phyloP scores from a whole-genome alignment of 2,888 invertebrate genomes.

The Didymodactylos carnosus region DNA sequence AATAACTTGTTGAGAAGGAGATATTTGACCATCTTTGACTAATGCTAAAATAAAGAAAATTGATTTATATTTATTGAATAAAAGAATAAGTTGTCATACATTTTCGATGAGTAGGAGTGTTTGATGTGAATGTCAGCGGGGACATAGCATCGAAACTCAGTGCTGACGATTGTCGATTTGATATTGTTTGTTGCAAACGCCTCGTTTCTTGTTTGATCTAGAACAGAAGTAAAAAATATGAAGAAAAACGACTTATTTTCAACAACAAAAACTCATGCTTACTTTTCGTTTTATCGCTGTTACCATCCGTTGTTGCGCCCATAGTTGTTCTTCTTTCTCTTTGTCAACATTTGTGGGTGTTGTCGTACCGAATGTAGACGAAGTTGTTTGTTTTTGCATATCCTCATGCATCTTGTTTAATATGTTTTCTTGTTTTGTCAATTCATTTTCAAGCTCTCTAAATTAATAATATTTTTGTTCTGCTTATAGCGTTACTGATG shows the following conservation, averaged over 20 bases:
- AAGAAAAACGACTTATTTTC: not conserved
- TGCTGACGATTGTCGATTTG: not conserved
- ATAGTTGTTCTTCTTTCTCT: conserved; percentile 5
- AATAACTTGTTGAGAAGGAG: not conserved
- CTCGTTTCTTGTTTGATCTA: not conserved
- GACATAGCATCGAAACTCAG: too few species aligned
- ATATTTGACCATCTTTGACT: too few species aligned
- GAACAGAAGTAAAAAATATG: not conserved
- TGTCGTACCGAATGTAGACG: not conserved
- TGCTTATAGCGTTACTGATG: not conserved
- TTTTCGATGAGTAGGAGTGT: too few species aligned
- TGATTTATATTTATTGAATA: not conserved
- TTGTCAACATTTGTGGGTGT: not conserved
- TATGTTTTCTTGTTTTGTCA: not conserved
- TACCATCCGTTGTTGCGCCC: conserved; percentile 7
- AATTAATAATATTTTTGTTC: not conserved
- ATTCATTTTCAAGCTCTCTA: not conserved
- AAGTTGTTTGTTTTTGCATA: not conserved
- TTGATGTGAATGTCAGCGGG: too few species aligned
- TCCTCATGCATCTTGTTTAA: not conserved
- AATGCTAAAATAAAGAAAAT: not conserved
- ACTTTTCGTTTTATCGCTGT: conserved; percentile 13
- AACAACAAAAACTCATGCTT: not conserved
- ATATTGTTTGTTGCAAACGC: not conserved
- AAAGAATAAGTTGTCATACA: too few species aligned